Conservation (phyloP, 1,140 invertebrate species). For the Trinorchestia longiramus region DNA sequence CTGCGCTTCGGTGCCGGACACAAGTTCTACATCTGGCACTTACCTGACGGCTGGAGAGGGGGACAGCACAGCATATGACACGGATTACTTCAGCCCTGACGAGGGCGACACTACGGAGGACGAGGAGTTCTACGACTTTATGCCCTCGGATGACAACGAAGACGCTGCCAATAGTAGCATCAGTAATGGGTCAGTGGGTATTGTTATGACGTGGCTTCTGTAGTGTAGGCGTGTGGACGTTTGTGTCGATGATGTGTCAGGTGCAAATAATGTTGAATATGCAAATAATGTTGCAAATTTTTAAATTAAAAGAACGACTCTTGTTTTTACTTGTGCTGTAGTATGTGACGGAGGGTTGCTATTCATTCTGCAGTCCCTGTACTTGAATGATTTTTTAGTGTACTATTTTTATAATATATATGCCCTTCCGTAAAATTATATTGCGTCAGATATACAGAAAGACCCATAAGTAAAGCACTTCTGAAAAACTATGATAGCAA, state of each 20-base stretch:
- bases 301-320: too few species aligned
- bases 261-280: not conserved
- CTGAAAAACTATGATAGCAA: too few species aligned
- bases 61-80: not conserved
- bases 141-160: not conserved
- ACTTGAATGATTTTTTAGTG: too few species aligned
- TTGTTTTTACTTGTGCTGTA: too few species aligned
- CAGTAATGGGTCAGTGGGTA: not conserved
- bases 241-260: not conserved
- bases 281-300: too few species aligned
- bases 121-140: constrained; percentile 4
- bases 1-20: not conserved
- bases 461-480: too few species aligned
- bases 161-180: not conserved
- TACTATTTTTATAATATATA: too few species aligned
- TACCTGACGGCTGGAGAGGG: not conserved
- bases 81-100: not conserved
- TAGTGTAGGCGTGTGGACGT: not conserved
- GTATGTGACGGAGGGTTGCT: too few species aligned
- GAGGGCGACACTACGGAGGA: constrained; percentile 15
- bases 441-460: too few species aligned
- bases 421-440: too few species aligned
- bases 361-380: too few species aligned
- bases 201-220: not conserved
- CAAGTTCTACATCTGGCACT: not conserved